phyloP scores from a whole-genome alignment of 2,888 invertebrate genomes.

The Agrotis ipsilon region DNA sequence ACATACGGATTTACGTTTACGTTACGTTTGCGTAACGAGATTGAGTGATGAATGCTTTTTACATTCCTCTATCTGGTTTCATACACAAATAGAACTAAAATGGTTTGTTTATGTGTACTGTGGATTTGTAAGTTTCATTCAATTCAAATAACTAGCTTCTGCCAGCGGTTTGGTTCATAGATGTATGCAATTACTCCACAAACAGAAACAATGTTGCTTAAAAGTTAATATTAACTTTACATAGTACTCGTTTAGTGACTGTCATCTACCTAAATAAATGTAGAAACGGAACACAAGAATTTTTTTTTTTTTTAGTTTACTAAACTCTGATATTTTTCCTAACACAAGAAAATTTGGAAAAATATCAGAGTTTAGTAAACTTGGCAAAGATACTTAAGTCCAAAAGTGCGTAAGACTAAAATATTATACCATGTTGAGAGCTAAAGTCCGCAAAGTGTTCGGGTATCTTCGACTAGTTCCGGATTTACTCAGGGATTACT shows the following conservation, averaged over 20 bases:
- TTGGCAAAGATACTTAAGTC: conserved; percentile 24
- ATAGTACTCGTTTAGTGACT: not conserved
- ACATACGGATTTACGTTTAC: conserved; percentile 5
- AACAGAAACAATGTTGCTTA: not conserved
- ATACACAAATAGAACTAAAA: not conserved
- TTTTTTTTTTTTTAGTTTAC: too few relatives aligned
- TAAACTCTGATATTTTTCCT: too few relatives aligned
- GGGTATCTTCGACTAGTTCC: conserved; percentile 31
- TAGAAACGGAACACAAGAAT: not conserved
- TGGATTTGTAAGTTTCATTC: not conserved
- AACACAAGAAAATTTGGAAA: not conserved
- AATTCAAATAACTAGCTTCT: not conserved
- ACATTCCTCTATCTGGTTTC: not conserved
- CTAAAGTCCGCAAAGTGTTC: conserved; percentile 16
- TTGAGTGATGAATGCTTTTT: conserved; percentile 3
- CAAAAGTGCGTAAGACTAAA: conserved; percentile 26
- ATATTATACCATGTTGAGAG: conserved; percentile 33
- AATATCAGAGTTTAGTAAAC: not conserved
- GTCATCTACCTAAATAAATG: not conserved
- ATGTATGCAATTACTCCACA: not conserved
- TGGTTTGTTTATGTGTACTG: not conserved
- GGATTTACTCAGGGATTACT: conserved; percentile 34
- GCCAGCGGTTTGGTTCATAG: too few relatives aligned
- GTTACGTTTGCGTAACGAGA: conserved; percentile 1
- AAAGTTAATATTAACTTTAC: not conserved